phyloP scores from a whole-genome alignment of 2,797 vertebrate species.

The Craterocephalus amniculus region DNA sequence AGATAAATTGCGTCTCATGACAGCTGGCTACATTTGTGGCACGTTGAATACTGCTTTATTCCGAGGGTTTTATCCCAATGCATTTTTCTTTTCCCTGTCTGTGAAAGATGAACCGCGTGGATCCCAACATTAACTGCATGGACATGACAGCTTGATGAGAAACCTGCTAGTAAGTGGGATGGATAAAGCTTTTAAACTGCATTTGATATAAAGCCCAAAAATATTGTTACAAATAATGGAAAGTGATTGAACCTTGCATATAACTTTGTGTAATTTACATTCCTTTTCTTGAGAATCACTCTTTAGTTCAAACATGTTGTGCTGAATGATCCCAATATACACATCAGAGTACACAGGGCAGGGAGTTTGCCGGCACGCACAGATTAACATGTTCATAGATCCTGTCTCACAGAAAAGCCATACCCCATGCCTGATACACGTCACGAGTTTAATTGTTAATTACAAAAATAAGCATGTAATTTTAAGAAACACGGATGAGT shows the following conservation, averaged over 20 bases:
- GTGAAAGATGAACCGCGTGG: too few relatives aligned
- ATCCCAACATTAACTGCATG: too few relatives aligned
- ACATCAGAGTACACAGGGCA: neutral
- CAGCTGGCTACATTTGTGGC: neutral
- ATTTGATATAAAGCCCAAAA: neutral
- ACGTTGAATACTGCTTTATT: neutral
- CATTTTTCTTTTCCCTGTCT: too few relatives aligned
- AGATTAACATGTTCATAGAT: neutral
- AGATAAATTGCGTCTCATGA: neutral
- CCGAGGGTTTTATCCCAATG: too few relatives aligned
- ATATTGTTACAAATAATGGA: neutral
- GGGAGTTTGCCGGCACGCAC: too few relatives aligned
- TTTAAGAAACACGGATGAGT: neutral
- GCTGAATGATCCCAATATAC: neutral
- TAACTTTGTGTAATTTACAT: neutral
- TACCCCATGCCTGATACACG: neutral
- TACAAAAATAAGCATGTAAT: neutral
- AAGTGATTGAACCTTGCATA: neutral
- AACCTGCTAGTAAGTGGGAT: neutral
- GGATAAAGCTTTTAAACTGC: neutral
- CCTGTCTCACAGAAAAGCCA: too few relatives aligned
- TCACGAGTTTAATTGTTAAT: neutral
- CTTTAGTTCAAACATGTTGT: neutral
- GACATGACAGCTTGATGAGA: neutral
- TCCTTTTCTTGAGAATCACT: neutral